Evolutionary conservation across 2,888 invertebrate species (phyloP).

Genomic region (Pharmacophagus antenor): DNA sequence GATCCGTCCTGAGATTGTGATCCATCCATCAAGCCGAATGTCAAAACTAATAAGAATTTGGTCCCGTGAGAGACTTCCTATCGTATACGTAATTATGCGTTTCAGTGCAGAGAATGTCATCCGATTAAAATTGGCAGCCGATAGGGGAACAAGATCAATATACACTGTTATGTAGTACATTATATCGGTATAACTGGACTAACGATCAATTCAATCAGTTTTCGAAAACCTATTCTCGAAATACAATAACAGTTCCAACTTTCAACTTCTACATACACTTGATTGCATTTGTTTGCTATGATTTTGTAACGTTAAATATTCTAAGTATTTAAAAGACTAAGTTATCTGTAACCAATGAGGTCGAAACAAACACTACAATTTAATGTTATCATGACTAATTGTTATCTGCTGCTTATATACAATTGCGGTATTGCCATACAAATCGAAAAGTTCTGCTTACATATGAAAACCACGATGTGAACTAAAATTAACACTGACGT

Average conservation of each 20-base stretch:
- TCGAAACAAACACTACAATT: too few species aligned
- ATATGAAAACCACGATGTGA: too few species aligned
- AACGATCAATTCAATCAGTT: slow-evolving; percentile 19
- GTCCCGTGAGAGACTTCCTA: slow-evolving; percentile 75
- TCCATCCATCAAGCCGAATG: slow-evolving; percentile 79
- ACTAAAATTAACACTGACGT: too few species aligned
- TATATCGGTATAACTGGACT: slow-evolving; percentile 31
- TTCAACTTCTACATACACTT: background rate
- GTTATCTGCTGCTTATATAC: too few species aligned
- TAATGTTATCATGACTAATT: too few species aligned
- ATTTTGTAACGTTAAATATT: too few species aligned
- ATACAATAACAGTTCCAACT: background rate
- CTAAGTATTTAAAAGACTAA: too few species aligned
- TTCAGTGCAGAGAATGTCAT: slow-evolving; percentile 70
- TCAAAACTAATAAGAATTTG: slow-evolving; percentile 77
- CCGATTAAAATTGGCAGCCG: slow-evolving; percentile 78
- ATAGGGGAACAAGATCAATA: slow-evolving; percentile 60
- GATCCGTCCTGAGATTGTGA: slow-evolving; percentile 74
- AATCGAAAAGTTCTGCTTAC: too few species aligned
- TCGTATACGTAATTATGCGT: slow-evolving; percentile 70
- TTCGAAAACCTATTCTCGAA: background rate
- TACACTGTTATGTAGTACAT: slow-evolving; percentile 34
- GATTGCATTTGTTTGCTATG: too few species aligned
- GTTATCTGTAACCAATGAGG: too few species aligned
- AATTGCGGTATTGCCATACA: too few species aligned